Evolutionary conservation across 2,113 vertebrate species (phyloP), one percentile per base, ranked within the genome.

Genomic region (Caracal caracal): DNA sequence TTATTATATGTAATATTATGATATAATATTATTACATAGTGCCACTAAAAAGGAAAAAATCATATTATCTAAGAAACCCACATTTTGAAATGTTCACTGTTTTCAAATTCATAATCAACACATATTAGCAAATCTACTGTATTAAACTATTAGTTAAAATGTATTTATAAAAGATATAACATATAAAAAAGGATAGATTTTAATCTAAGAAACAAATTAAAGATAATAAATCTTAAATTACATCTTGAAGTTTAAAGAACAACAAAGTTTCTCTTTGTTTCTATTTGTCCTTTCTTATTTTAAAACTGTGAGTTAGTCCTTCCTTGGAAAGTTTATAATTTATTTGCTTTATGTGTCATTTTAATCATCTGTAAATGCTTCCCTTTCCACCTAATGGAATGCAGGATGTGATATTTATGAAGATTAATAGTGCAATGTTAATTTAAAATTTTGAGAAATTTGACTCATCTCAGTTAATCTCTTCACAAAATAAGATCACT

Each of bases 391-490:
- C 83, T 96, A 90, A 88, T 95, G 80, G 47, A 96, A 87, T 10
- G 73, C 80, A 95, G 84, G 86, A 86, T 96, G 70, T 94, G 93
- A 97, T 95, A 89, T 93, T 97, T 96, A 97, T 97, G 65, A 98
- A 97, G 96, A 97, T 96, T 96, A 95, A 94, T 76, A 94, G 70
- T n/a, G 66, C 40, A 91, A 83, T 49, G 43, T 84, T 97, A 80
- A 93, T 95, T 65, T 95, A 71, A 89, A 86, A 68, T 96, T 96
- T 95, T 95, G 83, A 97, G 95, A 97, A 97, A 92, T 97, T 92
- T 75, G 24, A 79, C 37, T 93, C 86, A 93, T 95, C 73, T 95
- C 28, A 78, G 66, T 73, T 95, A 94, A 91, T 96, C 61, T 91
- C 59, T 78, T 80, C 89, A 94, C 49, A 90, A 95, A 65, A 88